Evolutionary conservation across 2,797 vertebrate genomes (phyloP).

Genomic region (Gymnoscopelus microlampas): DNA sequence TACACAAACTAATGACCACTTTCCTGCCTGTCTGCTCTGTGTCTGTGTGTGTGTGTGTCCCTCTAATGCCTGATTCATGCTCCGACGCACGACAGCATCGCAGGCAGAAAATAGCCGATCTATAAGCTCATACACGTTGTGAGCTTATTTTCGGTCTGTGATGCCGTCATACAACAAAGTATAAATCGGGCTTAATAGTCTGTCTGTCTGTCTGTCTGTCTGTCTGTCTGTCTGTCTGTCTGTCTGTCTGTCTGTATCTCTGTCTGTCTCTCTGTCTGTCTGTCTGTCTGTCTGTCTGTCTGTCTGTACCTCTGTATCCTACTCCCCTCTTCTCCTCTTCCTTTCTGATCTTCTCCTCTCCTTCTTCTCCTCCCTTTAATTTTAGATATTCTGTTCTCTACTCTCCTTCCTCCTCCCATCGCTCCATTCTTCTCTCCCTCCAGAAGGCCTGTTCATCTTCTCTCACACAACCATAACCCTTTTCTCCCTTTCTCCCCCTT

Average conservation of each 20-base stretch:
- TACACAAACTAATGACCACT: no score
- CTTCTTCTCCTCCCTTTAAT: constrained; percentile 2
- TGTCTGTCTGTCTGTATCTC: constrained; percentile 12
- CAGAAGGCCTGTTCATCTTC: background rate
- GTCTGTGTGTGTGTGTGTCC: no score
- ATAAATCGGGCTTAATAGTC: no score
- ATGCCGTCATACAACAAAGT: no score
- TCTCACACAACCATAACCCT: background rate
- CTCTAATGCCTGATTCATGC: no score
- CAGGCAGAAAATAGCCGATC: no score
- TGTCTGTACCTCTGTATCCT: constrained; percentile 8
- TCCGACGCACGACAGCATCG: no score
- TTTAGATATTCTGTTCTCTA: background rate
- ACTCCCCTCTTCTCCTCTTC: background rate
- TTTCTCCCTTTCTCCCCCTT: background rate
- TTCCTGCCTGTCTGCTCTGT: no score
- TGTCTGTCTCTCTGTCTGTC: background rate
- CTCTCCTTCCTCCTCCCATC: background rate
- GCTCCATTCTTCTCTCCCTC: background rate
- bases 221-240: constrained; percentile 8
- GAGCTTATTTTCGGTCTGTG: no score
- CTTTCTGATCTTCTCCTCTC: constrained; percentile 8
- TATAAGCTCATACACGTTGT: no score
- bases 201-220: constrained; percentile 1
- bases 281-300: constrained; percentile 10